Base-by-base conservation (phyloP, 1,140 invertebrate genomes). In the Oscheius sp. region DNA sequence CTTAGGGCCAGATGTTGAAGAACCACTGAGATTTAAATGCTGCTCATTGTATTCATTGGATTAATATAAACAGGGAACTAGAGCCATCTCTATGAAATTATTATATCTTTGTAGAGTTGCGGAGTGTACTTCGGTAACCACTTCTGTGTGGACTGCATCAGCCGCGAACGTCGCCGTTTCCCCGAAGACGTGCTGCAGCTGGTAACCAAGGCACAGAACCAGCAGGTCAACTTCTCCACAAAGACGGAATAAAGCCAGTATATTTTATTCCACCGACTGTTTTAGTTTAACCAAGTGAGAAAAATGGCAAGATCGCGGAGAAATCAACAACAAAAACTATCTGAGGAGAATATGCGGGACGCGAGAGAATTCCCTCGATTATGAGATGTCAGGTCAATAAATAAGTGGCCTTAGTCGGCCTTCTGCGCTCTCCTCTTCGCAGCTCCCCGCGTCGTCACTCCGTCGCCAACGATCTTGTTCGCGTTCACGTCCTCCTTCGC, bases 401-500 rank as follows among this genome's bases (percentile, higher is more conserved):
- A 42, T 55, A 20, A 13, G 23, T 13, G 49, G 28, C 28, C 4
- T 23, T 71, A 63, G 28, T 71, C 62, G 26, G 59, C 67, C 61
- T 68, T 68, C 10, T 68, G 67, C 20, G 61, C 67, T 68, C 61
- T 68, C 61, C 67, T 29, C 34, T 38, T 32, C 15, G 55, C 64
- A 18, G 38, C 35, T n/a, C 28, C 36, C 15, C 32, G 55, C 36
- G 29, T 68, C n/a, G 67, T 68, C 1, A 38, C 35, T 10, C 35
- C 34, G 15, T 46, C 46, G 28, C 28, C 49, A 13, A 58, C 45
- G 13, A 55, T 55, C n/a, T 58, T 68, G 26, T 68, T 68, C 18
- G 67, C 67, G 28, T 68, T 68, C 23, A 68, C 38, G 28, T 68
- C 67, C 32, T 68, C 67, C 45, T 68, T 59, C 20, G 52, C 49